Conservation (phyloP, 1,140 invertebrate species). For the Ectropis grisescens region DNA sequence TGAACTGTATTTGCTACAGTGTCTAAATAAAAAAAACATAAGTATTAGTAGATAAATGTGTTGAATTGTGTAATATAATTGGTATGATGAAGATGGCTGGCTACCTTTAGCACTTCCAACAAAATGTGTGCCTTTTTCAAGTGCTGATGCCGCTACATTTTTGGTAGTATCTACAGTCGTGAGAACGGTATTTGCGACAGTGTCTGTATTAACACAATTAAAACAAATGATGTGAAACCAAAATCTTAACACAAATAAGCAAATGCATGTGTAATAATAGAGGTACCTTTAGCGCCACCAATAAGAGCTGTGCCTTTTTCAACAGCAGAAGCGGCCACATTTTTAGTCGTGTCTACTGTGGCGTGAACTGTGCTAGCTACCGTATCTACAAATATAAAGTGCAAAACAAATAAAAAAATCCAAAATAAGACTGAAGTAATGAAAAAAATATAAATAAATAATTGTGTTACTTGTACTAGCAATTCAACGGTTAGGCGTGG, state of each 20-base stretch:
- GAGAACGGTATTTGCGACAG: conserved; percentile 16
- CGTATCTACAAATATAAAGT: conserved; percentile 18
- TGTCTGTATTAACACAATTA: conserved; percentile 17
- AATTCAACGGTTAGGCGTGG: too few species aligned
- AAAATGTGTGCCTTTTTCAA: conserved; percentile 29
- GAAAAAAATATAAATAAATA: too few species aligned
- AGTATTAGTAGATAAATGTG: too few species aligned
- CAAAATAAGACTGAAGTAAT: too few species aligned
- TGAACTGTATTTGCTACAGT: conserved; percentile 18
- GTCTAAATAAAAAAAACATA: conserved; percentile 17
- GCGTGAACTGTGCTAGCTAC: conserved; percentile 17
- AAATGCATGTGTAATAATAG: too few species aligned
- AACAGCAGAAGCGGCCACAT: conserved; percentile 17
- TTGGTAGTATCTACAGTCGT: conserved; percentile 24
- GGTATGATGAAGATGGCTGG: too few species aligned
- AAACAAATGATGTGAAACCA: too few species aligned
- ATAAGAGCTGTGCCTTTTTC: conserved; percentile 22
- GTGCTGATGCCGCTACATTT: conserved; percentile 26
- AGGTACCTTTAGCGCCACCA: conserved; percentile 23
- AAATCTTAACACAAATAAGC: too few species aligned
- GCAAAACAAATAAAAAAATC: conserved; percentile 2
- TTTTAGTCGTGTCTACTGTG: conserved; percentile 28
- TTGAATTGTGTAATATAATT: too few species aligned
- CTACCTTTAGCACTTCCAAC: conserved; percentile 20
- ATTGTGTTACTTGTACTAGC: too few species aligned